Evolutionary conservation across 2,888 invertebrate species (phyloP).

Genomic region (Sipunculus nudus): DNA sequence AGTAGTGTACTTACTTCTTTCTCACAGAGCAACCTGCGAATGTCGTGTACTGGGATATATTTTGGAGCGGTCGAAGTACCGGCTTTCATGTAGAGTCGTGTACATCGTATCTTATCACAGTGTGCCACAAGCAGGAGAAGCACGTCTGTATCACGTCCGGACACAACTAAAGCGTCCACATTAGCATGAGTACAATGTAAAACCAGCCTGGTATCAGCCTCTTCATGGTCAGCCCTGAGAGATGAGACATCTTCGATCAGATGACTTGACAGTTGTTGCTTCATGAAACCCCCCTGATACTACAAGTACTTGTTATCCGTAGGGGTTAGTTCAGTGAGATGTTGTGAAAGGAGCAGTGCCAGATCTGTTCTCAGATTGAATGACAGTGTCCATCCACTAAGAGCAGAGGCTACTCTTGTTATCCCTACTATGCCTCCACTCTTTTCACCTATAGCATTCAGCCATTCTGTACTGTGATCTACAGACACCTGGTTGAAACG

Average conservation of each 20-base stretch:
- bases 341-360: not conserved
- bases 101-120: not conserved
- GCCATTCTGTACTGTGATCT: conserved; percentile 22
- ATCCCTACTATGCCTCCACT: conserved; percentile 19
- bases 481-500: conserved; percentile 24
- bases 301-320: conserved; percentile 10
- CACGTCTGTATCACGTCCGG: conserved; percentile 6
- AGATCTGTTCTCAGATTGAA: conserved; percentile 10
- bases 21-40: not conserved
- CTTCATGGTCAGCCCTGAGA: conserved; percentile 2
- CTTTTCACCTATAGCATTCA: conserved; percentile 22
- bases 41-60: conserved; percentile 8
- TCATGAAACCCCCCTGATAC: conserved; percentile 16
- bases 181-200: conserved; percentile 3
- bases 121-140: conserved; percentile 4
- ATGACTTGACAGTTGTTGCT: conserved; percentile 17
- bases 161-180: conserved; percentile 1
- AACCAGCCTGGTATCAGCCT: conserved; percentile 4
- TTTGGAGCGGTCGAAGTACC: not conserved
- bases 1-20: not conserved
- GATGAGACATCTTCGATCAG: conserved; percentile 2
- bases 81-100: not conserved
- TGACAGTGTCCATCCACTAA: conserved; percentile 8
- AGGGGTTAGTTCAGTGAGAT: not conserved
- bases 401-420: conserved; percentile 2